Base-by-base conservation (phyloP, 1,140 invertebrate genomes). In the Aphelinus atriplicis region DNA sequence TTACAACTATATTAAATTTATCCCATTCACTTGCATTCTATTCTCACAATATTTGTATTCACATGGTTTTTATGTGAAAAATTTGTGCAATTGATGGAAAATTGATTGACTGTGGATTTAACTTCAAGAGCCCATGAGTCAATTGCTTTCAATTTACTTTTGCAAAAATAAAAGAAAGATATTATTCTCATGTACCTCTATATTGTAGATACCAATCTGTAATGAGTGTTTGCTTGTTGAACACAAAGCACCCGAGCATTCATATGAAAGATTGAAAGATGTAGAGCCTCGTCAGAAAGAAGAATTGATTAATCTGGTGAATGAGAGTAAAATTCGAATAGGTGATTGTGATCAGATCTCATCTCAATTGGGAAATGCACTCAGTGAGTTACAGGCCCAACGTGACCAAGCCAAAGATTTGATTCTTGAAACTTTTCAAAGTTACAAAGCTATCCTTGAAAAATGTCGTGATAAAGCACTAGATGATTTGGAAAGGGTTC, bases 341-440 rank as follows among this genome's bases (percentile, higher is more conserved):
- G 88, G 90, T 1, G 91, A 93, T 71, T 96, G 94, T 82, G 93
- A 93, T 80, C 92, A 93, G 80, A 91, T 93, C 55, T 92, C 92
- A 6, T 89, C 89, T 48, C 91, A 91, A 75, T 86, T 97, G 56
- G 92, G 94, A 79, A 93, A 92, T 81, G 92, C 92, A 45, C 87
- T 97, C n/a, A 93, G 93, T 68, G 95, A 97, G 75, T 84, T 97
- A 43, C 94, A 97, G 84, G 90, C 92, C 78, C 95, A 97, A 84
- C 92, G 94, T 76, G 95, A 96, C 83, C 92, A 93, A 83, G 95
- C 95, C n/a, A 94, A 93, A 81, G 92, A 91, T 81, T 89, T 95
- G 53, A 95, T 98, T 77, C 91, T 94, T 65, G 95, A 97, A 86
- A 93, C 95, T 64, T 96, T 94, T 88, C 91, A 93, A 81, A 92